Percentiles rank a stretch among this genome's conserved stretches.
Conservation (phyloP, 2,113 vertebrate species). For the Elachura formosa region DNA sequence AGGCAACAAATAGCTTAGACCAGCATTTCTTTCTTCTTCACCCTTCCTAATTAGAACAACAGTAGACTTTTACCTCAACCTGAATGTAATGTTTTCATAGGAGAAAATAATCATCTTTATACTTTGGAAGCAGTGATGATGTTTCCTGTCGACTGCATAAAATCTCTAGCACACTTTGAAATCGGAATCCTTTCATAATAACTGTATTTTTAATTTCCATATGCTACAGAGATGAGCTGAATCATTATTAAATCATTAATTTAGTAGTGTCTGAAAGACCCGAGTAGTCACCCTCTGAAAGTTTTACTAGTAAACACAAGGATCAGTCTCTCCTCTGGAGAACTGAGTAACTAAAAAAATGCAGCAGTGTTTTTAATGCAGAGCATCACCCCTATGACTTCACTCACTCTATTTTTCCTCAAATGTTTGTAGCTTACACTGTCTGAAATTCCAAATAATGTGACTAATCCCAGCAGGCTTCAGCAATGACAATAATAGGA, state of each 20-base stretch:
- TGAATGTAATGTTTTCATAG: background rate
- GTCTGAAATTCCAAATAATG: background rate
- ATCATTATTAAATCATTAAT: background rate
- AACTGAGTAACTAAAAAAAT: background rate
- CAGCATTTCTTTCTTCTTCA: background rate
- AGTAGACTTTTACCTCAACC: background rate
- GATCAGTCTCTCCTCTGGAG: background rate
- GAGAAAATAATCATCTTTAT: background rate
- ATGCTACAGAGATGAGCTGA: background rate
- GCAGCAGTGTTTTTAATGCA: background rate
- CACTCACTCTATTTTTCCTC: background rate
- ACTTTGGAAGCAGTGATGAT: background rate
- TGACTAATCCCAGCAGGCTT: slow-evolving; percentile 24
- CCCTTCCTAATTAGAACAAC: background rate
- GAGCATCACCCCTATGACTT: background rate
- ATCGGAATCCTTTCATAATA: background rate
- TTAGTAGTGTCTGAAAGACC: background rate
- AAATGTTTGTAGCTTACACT: background rate
- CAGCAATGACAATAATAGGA: background rate
- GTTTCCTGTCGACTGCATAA: background rate
- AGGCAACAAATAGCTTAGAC: background rate
- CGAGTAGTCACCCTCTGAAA: background rate
- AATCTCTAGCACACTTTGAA: background rate
- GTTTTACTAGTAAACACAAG: background rate
- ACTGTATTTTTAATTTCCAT: background rate